Evolutionary conservation across 2,113 vertebrate species (phyloP).

Genomic region (Scopus umbretta): DNA sequence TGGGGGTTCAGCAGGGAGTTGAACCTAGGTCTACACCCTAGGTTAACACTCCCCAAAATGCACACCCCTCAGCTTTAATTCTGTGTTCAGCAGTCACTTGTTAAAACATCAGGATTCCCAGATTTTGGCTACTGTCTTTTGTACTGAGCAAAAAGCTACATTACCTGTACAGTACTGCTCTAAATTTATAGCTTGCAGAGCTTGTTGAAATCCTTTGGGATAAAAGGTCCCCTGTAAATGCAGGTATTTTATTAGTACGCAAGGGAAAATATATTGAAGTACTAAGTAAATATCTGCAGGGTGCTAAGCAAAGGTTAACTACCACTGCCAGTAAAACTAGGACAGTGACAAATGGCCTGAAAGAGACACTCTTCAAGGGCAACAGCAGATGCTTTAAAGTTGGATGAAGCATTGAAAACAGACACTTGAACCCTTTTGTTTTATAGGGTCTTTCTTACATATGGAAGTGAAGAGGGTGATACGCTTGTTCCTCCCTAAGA

Average conservation of each 20-base stretch:
- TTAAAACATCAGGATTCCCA: not conserved
- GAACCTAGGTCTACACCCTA: not conserved
- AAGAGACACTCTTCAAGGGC: not conserved
- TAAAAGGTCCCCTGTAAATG: not conserved
- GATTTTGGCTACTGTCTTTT: not conserved
- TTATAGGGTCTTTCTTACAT: not conserved
- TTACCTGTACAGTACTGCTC: not conserved
- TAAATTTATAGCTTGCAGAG: constrained; percentile 8
- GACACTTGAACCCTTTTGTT: not conserved
- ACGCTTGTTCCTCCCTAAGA: not conserved
- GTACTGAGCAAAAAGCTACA: not conserved
- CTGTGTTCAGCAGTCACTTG: not conserved
- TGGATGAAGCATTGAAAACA: not conserved
- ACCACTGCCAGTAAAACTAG: not conserved
- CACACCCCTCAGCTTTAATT: not conserved
- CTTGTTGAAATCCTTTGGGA: not conserved
- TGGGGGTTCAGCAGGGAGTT: not conserved
- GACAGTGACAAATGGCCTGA: not conserved
- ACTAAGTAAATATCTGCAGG: not conserved
- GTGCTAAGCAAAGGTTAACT: constrained; percentile 1
- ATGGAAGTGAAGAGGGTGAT: not conserved
- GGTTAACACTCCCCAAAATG: not conserved
- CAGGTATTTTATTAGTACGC: not conserved
- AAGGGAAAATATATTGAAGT: constrained; percentile 5
- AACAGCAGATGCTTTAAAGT: not conserved